Evolutionary conservation across 2,113 vertebrate species (phyloP).

Genomic region (Fulmarus glacialis): DNA sequence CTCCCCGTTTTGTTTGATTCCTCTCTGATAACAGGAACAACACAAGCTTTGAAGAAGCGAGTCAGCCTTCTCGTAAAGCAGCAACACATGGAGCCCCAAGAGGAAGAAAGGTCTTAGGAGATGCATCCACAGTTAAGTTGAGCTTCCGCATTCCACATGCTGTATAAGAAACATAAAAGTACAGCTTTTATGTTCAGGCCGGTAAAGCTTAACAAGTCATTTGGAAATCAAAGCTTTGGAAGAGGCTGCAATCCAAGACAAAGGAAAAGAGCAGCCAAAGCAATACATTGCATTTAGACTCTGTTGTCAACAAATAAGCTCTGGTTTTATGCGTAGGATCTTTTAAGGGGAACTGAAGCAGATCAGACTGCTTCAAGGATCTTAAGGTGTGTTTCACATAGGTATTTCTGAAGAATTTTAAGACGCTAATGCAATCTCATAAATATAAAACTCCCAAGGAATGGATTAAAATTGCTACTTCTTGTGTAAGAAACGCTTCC

Average conservation of each 20-base stretch:
- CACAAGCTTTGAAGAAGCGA: neutral
- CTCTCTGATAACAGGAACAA: neutral
- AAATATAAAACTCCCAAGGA: neutral
- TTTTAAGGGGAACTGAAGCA: neutral
- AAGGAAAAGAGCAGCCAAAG: neutral
- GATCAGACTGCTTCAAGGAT: neutral
- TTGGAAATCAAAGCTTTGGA: conserved; percentile 22
- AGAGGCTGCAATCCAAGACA: neutral
- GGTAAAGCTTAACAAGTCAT: neutral
- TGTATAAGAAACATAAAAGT: neutral
- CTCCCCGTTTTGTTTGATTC: neutral
- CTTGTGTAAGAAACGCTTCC: neutral
- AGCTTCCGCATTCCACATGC: neutral
- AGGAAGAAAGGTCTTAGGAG: conserved; percentile 3
- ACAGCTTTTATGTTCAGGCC: neutral
- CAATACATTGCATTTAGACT: neutral
- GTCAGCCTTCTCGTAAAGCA: neutral
- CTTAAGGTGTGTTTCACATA: neutral
- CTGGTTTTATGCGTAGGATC: neutral
- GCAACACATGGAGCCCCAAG: neutral
- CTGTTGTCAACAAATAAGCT: neutral
- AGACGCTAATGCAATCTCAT: neutral
- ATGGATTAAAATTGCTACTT: neutral
- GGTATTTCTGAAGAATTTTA: neutral
- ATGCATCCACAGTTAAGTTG: neutral